A percentile compares a stretch with the other conserved stretches of the same genome.
Evolutionary conservation across 2,113 vertebrate species (phyloP).

Genomic region (Potamarius usumacintae): DNA sequence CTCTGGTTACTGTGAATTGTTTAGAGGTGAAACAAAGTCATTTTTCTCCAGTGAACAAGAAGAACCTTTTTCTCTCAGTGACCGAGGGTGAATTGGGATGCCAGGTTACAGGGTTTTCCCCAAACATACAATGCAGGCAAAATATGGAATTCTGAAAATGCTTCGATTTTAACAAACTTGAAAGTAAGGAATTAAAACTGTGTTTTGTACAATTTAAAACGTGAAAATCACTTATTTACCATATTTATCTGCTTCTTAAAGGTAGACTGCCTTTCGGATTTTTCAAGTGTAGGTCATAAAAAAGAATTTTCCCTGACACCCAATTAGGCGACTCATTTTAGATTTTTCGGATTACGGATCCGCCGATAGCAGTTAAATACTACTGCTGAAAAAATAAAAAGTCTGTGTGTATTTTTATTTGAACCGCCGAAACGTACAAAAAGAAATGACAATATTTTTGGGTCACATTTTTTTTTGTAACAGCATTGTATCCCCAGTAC

Average conservation of each 20-base stretch:
- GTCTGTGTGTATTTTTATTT: too few relatives aligned
- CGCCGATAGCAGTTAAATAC: too few relatives aligned
- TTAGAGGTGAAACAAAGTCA: not conserved
- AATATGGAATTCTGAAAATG: not conserved
- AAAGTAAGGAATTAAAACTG: not conserved
- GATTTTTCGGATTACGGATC: too few relatives aligned
- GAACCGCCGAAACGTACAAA: too few relatives aligned
- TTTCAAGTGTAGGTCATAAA: too few relatives aligned
- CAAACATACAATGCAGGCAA: not conserved
- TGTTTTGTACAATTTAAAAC: not conserved
- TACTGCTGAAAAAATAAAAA: too few relatives aligned
- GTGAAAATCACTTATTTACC: not conserved
- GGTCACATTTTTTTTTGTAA: too few relatives aligned
- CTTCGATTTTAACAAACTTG: not conserved
- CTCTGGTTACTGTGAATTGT: not conserved
- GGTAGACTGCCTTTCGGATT: too few relatives aligned
- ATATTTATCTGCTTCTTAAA: not conserved
- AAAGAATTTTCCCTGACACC: too few relatives aligned
- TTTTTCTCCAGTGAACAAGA: not conserved
- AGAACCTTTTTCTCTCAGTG: slow-evolving; percentile 2
- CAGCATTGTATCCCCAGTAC: too few relatives aligned
- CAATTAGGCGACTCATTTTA: too few relatives aligned
- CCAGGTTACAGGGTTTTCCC: not conserved
- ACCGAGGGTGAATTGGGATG: not conserved
- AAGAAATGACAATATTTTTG: too few relatives aligned